These are phyloP conservation scores for Gallinago paraguaiae DNA, from an alignment of 2,113 vertebrate species.

Conservation along the genomic window DNA sequence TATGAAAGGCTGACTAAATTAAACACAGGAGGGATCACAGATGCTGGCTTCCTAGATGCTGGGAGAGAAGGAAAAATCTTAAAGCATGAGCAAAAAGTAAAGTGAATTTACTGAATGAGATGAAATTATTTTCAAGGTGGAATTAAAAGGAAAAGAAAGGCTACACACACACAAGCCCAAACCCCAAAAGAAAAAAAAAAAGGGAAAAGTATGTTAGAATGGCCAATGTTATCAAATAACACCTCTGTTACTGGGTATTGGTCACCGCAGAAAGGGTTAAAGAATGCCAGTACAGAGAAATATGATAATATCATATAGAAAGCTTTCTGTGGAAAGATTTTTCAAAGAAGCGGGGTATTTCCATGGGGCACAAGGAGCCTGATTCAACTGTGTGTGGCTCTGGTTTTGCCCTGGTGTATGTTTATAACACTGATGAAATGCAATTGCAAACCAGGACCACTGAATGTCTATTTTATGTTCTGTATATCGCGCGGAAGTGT, in stretches of 20 bases:
- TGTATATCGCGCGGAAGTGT: neutral
- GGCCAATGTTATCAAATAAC: neutral
- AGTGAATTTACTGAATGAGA: neutral
- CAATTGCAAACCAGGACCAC: neutral
- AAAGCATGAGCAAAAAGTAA: neutral
- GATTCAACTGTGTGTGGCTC: neutral
- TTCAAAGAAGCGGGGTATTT: constrained; percentile 2
- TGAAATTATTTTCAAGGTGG: neutral
- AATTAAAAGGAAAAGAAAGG: neutral
- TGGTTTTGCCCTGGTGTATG: neutral
- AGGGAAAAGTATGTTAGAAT: neutral
- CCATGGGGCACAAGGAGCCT: neutral
- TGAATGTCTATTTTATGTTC: neutral
- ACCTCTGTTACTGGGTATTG: neutral
- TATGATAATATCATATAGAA: neutral
- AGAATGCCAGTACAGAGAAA: neutral
- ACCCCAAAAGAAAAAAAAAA: neutral
- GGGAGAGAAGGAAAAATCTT: neutral
- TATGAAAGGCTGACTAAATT: constrained; percentile 1
- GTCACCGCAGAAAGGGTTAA: neutral
- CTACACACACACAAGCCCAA: neutral
- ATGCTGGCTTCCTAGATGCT: neutral
- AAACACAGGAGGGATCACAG: neutral
- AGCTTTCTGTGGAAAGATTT: neutral
- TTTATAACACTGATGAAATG: neutral